Evolutionary conservation across 2,797 vertebrate genomes (phyloP).

Genomic region (Sebastes taczanowskii): DNA sequence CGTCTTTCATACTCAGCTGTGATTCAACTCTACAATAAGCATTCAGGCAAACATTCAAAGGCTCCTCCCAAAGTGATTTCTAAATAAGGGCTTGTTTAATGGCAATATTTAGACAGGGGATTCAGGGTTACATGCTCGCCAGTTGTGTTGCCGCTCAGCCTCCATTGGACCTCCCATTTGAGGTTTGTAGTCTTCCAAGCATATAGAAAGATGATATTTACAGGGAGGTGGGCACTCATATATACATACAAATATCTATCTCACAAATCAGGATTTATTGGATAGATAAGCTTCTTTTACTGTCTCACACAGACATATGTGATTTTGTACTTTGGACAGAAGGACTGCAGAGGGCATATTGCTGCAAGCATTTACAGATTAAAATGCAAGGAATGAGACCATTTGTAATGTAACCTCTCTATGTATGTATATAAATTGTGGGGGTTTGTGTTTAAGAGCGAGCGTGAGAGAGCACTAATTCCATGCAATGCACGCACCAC

Average conservation of each 20-base stretch:
- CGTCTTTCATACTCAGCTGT: slow-evolving; percentile 49
- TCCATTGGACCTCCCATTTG: slow-evolving; percentile 8
- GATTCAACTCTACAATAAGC: slow-evolving; percentile 49
- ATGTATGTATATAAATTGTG: neutral
- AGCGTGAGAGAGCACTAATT: slow-evolving; percentile 9
- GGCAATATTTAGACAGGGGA: slow-evolving; percentile 50
- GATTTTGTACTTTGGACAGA: neutral
- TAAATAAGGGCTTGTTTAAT: slow-evolving; percentile 47
- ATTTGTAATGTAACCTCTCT: neutral
- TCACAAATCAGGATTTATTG: slow-evolving; percentile 12
- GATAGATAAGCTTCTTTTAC: neutral
- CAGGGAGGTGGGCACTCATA: slow-evolving; percentile 9
- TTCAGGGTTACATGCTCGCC: slow-evolving; percentile 19
- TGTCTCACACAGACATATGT: neutral
- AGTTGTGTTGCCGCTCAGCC: slow-evolving; percentile 13
- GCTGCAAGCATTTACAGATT: neutral
- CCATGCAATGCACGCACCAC: slow-evolving; percentile 9
- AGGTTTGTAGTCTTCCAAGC: slow-evolving; percentile 21
- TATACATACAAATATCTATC: neutral
- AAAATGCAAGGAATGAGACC: neutral
- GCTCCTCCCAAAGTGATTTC: slow-evolving; percentile 38
- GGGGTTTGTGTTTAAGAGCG: neutral
- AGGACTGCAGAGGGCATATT: neutral
- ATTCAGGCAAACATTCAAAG: slow-evolving; percentile 52
- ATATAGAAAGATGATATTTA: slow-evolving; percentile 7